Conservation (phyloP, 2,797 vertebrate species). For the Nannoperca australis region DNA sequence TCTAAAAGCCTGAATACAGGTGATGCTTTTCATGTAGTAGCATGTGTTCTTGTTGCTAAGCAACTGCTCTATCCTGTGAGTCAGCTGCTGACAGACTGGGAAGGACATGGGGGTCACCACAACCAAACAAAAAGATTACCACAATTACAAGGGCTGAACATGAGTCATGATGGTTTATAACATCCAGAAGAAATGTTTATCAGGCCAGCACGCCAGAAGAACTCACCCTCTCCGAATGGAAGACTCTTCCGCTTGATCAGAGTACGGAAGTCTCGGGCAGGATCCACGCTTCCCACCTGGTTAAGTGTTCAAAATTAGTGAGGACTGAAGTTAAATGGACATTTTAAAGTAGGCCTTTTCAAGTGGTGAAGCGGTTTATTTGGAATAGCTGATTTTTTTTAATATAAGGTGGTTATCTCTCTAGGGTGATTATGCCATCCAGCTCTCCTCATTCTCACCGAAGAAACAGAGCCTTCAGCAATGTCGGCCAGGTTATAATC, state of each 20-base stretch:
- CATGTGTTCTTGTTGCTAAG: constrained; percentile 89
- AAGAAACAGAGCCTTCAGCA: constrained; percentile 88
- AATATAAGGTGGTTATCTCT: neutral
- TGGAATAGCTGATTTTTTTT: constrained; percentile 1
- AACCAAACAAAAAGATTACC: constrained; percentile 69
- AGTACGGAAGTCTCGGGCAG: constrained; percentile 89
- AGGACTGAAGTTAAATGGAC: constrained; percentile 3
- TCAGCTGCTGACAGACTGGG: constrained; percentile 93
- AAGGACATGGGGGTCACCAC: constrained; percentile 69
- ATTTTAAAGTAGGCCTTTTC: constrained; percentile 15
- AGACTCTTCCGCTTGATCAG: constrained; percentile 89
- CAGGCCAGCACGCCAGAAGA: neutral
- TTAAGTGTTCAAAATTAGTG: constrained; percentile 47
- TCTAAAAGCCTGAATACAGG: constrained; percentile 92
- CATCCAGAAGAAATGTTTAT: constrained; percentile 14
- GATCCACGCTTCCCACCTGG: constrained; percentile 95
- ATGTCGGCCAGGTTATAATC: constrained; percentile 88
- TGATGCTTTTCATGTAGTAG: constrained; percentile 94
- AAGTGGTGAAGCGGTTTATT: constrained; percentile 8
- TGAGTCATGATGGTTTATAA: constrained; percentile 35
- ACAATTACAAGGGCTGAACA: constrained; percentile 54
- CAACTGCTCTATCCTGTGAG: constrained; percentile 91
- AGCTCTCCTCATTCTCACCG: constrained; percentile 84
- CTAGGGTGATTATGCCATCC: constrained; percentile 14
- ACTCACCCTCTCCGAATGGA: constrained; percentile 91